Percentiles rank a stretch among this genome's conserved stretches.
Conservation (phyloP, 1,140 invertebrate species). For the Cheumatopsyche charites region DNA sequence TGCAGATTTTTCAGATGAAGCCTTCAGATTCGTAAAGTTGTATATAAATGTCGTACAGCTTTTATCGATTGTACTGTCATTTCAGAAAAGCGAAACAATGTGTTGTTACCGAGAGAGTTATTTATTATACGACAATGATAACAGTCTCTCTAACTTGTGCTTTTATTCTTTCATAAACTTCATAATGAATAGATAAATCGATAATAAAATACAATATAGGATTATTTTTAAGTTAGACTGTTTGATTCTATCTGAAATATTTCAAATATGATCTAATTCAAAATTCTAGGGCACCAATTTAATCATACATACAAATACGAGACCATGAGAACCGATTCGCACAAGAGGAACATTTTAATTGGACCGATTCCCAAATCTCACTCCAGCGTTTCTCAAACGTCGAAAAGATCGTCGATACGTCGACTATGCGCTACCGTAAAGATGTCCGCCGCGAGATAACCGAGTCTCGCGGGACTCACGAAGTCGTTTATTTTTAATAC, state of each 20-base stretch:
- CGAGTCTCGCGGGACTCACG: background rate
- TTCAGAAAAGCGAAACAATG: constrained; percentile 4
- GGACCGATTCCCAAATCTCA: constrained; percentile 1
- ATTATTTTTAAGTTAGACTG: too few relatives aligned
- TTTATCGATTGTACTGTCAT: constrained; percentile 25
- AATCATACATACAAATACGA: too few relatives aligned
- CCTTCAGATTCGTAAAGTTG: constrained; percentile 8
- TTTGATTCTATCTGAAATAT: too few relatives aligned
- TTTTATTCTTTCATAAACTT: too few relatives aligned
- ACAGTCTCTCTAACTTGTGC: background rate
- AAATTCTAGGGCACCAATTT: too few relatives aligned
- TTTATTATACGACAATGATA: constrained; percentile 23
- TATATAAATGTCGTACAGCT: background rate
- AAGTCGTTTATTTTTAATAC: too few relatives aligned
- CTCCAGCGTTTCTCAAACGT: background rate
- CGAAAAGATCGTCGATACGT: background rate
- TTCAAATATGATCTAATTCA: too few relatives aligned
- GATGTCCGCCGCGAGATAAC: background rate
- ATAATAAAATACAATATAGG: too few relatives aligned
- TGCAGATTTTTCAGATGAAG: constrained; percentile 11
- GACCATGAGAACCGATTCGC: too few relatives aligned
- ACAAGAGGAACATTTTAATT: constrained; percentile 4
- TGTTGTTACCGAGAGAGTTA: background rate
- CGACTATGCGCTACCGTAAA: constrained; percentile 7
- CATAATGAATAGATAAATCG: too few relatives aligned